These are phyloP conservation scores for Caradrina kadenii DNA, from an alignment of 2,888 invertebrate species.

Conservation along the genomic window DNA sequence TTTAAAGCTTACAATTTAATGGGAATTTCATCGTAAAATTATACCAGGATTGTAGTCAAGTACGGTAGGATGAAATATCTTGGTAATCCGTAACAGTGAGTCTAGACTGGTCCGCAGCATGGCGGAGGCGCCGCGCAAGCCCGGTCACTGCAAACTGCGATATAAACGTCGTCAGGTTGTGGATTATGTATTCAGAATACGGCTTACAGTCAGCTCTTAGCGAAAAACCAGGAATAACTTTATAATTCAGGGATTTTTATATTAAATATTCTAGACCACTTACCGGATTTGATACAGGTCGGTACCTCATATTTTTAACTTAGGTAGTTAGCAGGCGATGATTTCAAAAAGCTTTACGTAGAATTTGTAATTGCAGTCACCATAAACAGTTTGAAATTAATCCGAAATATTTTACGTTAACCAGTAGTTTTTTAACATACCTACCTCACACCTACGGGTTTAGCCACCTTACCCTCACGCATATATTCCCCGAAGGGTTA, in stretches of 20 bases:
- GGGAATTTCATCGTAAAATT: constrained; percentile 46
- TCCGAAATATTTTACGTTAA: neutral
- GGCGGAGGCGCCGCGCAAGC: constrained; percentile 1
- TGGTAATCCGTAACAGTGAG: constrained; percentile 44
- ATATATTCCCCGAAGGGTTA: too few relatives aligned
- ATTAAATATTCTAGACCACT: constrained; percentile 28
- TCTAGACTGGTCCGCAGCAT: constrained; percentile 8
- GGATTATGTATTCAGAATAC: constrained; percentile 59
- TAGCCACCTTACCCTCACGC: too few relatives aligned
- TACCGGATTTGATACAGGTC: constrained; percentile 18
- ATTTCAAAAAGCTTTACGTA: neutral
- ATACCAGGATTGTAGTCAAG: constrained; percentile 41
- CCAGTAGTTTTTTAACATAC: neutral
- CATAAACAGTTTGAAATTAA: neutral
- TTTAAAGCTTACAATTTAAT: constrained; percentile 45
- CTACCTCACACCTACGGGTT: too few relatives aligned
- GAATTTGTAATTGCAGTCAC: neutral
- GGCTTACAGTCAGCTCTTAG: constrained; percentile 54
- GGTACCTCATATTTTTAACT: neutral
- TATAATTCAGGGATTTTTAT: constrained; percentile 36
- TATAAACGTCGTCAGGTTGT: constrained; percentile 55
- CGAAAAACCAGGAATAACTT: constrained; percentile 54
- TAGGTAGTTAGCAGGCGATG: neutral
- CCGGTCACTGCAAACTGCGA: constrained; percentile 56
- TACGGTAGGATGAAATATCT: constrained; percentile 33